A percentile compares a stretch with the other conserved stretches of the same genome.
These are phyloP conservation scores for Podabrus alpinus DNA, from an alignment of 2,888 invertebrate species.

Conservation along the genomic window DNA sequence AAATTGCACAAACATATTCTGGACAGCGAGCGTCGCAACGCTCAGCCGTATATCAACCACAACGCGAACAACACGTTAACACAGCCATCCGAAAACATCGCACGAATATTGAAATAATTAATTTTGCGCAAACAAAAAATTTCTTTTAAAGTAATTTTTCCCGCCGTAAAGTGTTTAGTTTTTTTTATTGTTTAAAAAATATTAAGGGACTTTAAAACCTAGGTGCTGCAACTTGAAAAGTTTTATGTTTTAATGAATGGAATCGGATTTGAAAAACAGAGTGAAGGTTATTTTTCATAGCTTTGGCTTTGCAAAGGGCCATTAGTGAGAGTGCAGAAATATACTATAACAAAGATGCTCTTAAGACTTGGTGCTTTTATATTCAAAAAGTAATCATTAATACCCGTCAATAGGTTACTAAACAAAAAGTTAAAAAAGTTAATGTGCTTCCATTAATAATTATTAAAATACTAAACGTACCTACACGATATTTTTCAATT, in stretches of 20 bases:
- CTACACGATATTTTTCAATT: not conserved
- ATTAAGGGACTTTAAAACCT: not conserved
- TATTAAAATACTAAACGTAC: not conserved
- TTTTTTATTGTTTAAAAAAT: not conserved
- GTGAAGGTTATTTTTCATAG: not conserved
- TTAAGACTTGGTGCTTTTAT: not conserved
- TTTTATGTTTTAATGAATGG: not conserved
- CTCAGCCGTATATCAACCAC: conserved; percentile 17
- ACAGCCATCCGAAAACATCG: not conserved
- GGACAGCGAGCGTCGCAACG: conserved; percentile 18
- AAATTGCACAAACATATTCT: conserved; percentile 10
- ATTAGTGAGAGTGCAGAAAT: not conserved
- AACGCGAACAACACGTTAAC: not conserved
- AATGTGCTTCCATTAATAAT: not conserved
- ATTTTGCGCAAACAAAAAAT: not conserved
- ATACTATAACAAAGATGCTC: not conserved
- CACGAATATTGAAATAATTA: not conserved
- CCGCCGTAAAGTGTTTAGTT: not conserved
- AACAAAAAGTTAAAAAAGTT: not conserved
- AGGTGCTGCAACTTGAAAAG: not conserved
- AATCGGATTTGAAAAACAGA: not conserved
- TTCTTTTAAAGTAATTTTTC: not conserved
- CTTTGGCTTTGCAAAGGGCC: not conserved
- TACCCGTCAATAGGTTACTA: not conserved
- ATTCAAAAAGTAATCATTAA: not conserved